phyloP scores from a whole-genome alignment of 2,888 invertebrate species.

The Drosophila pegasa region DNA sequence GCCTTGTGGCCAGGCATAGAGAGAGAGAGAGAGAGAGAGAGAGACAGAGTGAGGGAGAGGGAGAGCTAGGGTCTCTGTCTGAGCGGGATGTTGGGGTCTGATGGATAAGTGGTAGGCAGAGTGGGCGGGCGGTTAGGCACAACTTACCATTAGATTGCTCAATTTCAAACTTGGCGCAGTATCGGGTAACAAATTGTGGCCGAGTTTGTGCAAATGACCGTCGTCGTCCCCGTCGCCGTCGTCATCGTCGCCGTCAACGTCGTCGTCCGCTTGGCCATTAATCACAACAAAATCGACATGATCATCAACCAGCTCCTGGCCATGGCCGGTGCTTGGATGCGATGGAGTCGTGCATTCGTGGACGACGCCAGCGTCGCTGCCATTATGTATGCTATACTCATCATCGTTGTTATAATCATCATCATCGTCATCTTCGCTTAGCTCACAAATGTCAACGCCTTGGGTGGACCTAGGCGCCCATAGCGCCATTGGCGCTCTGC shows the following conservation, averaged over 20 bases:
- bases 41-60: not conserved
- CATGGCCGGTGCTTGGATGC: slow-evolving; percentile 32
- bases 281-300: slow-evolving; percentile 73
- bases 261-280: slow-evolving; percentile 60
- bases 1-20: slow-evolving; percentile 26
- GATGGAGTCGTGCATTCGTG: slow-evolving; percentile 47
- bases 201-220: slow-evolving; percentile 61
- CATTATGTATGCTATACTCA: slow-evolving; percentile 46
- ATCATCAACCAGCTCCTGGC: slow-evolving; percentile 72
- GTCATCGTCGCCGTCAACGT: slow-evolving; percentile 37
- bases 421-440: slow-evolving; percentile 45
- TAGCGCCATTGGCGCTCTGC: slow-evolving; percentile 24
- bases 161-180: slow-evolving; percentile 84
- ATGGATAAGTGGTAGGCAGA: slow-evolving; percentile 15
- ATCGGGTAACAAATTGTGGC: slow-evolving; percentile 81
- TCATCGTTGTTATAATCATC: slow-evolving; percentile 47
- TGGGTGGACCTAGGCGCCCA: slow-evolving; percentile 43
- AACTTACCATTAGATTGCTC: slow-evolving; percentile 85
- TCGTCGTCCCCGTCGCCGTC: slow-evolving; percentile 39
- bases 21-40: no score
- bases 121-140: slow-evolving; percentile 15
- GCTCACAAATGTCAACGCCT: slow-evolving; percentile 76
- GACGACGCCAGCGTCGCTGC: slow-evolving; percentile 64
- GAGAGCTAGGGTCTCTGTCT: not conserved
- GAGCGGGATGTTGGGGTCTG: not conserved